These are phyloP conservation scores for Arrhamphus sclerolepis DNA, from an alignment of 2,797 vertebrate species.

Conservation along the genomic window DNA sequence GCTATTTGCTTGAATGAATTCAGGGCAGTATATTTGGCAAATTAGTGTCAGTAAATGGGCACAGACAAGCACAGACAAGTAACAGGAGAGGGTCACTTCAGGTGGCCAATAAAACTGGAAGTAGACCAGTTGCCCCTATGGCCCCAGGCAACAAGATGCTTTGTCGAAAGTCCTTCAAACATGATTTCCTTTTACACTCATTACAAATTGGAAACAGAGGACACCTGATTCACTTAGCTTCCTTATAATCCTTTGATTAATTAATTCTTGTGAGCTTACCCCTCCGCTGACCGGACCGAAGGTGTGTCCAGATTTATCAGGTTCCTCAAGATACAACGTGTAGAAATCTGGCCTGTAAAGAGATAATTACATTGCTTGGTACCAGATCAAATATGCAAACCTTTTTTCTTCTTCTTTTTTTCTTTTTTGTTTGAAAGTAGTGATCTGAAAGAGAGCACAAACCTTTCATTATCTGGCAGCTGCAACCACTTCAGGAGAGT, in stretches of 20 bases:
- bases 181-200: too few species aligned
- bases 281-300: conserved; percentile 90
- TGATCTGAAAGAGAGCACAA: not conserved
- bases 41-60: too few species aligned
- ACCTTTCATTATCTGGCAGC: conserved; percentile 73
- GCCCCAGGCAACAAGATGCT: too few species aligned
- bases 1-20: too few species aligned
- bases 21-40: too few species aligned
- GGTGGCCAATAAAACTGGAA: too few species aligned
- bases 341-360: conserved; percentile 91
- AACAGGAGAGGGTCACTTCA: too few species aligned
- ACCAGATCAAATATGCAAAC: not conserved
- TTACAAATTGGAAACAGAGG: too few species aligned
- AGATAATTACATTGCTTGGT: not conserved
- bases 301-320: conserved; percentile 91
- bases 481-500: conserved; percentile 79
- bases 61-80: too few species aligned
- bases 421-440: not conserved
- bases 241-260: not conserved
- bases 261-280: conserved; percentile 78
- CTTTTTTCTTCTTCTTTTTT: too few species aligned
- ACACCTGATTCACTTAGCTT: not conserved
- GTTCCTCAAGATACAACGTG: conserved; percentile 97
- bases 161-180: too few species aligned
- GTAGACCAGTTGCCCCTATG: too few species aligned